Base-by-base conservation (phyloP, 2,113 vertebrate species). In the Anseranas semipalmata region DNA sequence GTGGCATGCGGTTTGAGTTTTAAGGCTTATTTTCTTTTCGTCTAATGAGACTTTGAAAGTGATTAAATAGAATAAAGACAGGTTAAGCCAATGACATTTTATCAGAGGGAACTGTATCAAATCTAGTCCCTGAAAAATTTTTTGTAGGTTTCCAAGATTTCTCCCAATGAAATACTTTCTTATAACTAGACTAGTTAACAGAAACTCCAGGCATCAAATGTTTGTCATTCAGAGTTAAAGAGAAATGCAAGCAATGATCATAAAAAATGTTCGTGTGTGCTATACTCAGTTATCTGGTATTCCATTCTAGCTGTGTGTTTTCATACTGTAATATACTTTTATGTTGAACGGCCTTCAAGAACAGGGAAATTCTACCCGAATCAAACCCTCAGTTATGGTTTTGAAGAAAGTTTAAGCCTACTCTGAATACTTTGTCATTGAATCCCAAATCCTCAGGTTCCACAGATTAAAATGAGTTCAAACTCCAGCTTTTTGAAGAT, bases 1-100 rank as follows among this genome's bases (percentile, higher is more conserved):
- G 83, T 39, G n/a, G 85, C 97, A 95, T 96, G 96, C 97, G 96
- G 95, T 98, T 97, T 97, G 97, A 95, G 66, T 98, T 98, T 97
- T 94, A 96, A 96, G 80, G 80, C 93, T 95, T 90, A 96, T 96
- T 98, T 98, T 96, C 96, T 97, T 59, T 33, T 71, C 39, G 87
- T 60, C 91, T 97, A 97, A 97, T 83, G 95, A 98, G 75, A 81
- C 73, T 94, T 95, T 97, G 96, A 97, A 97, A 97, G 77, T 94
- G 94, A 97, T 97, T 97, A 96, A 95, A 89, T 73, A 93, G 91
- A 97, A 96, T 65, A 96, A 97, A 96, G 88, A 86, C 71, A 82
- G 85, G 77, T 93, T 95, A 94, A 95, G 76, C 84, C 86, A 95
- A 95, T 77, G 84, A 90, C 83, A 94, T 95, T 96, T 96, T 94